Conservation (phyloP, 2,888 invertebrate species). For the Gandaritis pyraliata region DNA sequence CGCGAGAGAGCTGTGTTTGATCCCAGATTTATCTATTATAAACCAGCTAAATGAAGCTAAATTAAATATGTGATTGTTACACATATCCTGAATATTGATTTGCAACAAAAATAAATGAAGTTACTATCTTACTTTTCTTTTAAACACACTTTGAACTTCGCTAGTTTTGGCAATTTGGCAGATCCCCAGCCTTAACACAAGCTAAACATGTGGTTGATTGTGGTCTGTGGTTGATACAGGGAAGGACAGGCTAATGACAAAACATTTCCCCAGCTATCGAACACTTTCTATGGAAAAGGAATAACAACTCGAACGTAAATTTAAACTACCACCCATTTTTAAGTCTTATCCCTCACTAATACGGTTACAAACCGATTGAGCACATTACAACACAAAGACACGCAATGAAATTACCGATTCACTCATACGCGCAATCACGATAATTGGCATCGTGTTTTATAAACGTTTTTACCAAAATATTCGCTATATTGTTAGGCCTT, state of each 20-base stretch:
- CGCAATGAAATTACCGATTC: constrained; percentile 35
- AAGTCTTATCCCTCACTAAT: constrained; percentile 7
- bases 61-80: no score
- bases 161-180: no score
- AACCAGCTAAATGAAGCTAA: no score
- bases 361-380: constrained; percentile 17
- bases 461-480: constrained; percentile 26
- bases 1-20: no score
- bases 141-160: no score
- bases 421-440: constrained; percentile 36
- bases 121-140: no score
- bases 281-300: constrained; percentile 27
- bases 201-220: no score
- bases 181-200: no score
- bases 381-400: constrained; percentile 18
- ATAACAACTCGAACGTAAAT: constrained; percentile 13
- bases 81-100: no score
- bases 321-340: constrained; percentile 6
- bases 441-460: constrained; percentile 20
- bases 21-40: no score
- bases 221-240: neutral
- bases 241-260: constrained; percentile 3
- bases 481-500: constrained; percentile 22
- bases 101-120: no score
- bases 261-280: constrained; percentile 9